A percentile compares a stretch with the other conserved stretches of the same genome.
These are phyloP conservation scores for Sylvicola fuscatus DNA, from an alignment of 2,888 invertebrate genomes.

Conservation along the genomic window DNA sequence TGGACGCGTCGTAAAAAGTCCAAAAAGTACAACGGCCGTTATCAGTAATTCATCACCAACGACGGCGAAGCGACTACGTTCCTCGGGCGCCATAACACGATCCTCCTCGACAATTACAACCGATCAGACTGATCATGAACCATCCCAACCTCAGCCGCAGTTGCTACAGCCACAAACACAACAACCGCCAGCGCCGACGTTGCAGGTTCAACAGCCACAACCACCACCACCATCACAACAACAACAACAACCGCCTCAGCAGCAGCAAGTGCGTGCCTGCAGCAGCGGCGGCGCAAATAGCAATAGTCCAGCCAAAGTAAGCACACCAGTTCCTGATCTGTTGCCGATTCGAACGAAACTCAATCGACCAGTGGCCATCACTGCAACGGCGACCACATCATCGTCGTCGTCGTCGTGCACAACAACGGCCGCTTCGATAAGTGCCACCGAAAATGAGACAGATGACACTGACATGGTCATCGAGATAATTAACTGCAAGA, in stretches of 20 bases:
- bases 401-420: background rate
- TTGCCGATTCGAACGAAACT: slow-evolving; percentile 19
- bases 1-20: slow-evolving; percentile 2
- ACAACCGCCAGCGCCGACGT: background rate
- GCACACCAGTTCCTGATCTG: slow-evolving; percentile 22
- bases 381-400: background rate
- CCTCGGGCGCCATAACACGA: slow-evolving; percentile 46
- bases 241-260: background rate
- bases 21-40: background rate
- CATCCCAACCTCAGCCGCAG: slow-evolving; percentile 4
- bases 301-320: slow-evolving; percentile 1
- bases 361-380: background rate
- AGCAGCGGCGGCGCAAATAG: background rate
- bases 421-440: background rate
- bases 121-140: slow-evolving; percentile 3
- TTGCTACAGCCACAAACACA: slow-evolving; percentile 3
- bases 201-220: background rate
- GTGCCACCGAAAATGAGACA: background rate
- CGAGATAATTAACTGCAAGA: too few relatives aligned
- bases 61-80: slow-evolving; percentile 26
- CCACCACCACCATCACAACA: slow-evolving; percentile 1
- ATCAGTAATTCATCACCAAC: slow-evolving; percentile 7
- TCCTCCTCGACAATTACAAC: slow-evolving; percentile 27
- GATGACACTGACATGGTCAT: too few relatives aligned
- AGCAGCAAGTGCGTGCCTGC: background rate